Evolutionary conservation across 23 tunicate species (phyloP).

Genomic region (Halocynthia aurantium): DNA sequence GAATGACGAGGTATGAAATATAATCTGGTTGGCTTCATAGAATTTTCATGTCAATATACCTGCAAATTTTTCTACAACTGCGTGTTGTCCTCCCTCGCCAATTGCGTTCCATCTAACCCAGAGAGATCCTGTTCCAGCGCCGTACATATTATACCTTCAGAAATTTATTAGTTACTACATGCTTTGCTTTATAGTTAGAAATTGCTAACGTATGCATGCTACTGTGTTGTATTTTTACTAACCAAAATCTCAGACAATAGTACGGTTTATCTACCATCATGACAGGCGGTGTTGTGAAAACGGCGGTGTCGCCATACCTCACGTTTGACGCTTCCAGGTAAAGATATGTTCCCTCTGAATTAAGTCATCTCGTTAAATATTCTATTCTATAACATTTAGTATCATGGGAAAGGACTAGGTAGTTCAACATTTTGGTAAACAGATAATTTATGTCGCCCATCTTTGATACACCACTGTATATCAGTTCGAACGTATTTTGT

Average conservation of each 20-base stretch:
- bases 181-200: not conserved
- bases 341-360: conserved; percentile 15
- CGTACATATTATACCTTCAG: conserved; percentile 25
- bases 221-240: not conserved
- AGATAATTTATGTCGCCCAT: too few species aligned
- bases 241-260: conserved; percentile 26
- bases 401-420: too few species aligned
- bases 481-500: too few species aligned
- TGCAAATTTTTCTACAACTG: conserved; percentile 7
- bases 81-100: not conserved
- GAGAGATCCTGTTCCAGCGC: conserved; percentile 7
- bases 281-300: conserved; percentile 14
- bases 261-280: conserved; percentile 4
- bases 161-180: not conserved
- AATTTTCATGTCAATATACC: not conserved
- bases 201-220: not conserved
- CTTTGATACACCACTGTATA: too few species aligned
- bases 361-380: too few species aligned
- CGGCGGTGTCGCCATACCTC: conserved; percentile 19
- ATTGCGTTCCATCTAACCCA: conserved; percentile 24
- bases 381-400: too few species aligned
- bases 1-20: not conserved
- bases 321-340: conserved; percentile 8
- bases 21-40: not conserved
- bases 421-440: too few species aligned